Base-by-base conservation (phyloP, 2,797 vertebrate species). In the Sebastes oblongus region DNA sequence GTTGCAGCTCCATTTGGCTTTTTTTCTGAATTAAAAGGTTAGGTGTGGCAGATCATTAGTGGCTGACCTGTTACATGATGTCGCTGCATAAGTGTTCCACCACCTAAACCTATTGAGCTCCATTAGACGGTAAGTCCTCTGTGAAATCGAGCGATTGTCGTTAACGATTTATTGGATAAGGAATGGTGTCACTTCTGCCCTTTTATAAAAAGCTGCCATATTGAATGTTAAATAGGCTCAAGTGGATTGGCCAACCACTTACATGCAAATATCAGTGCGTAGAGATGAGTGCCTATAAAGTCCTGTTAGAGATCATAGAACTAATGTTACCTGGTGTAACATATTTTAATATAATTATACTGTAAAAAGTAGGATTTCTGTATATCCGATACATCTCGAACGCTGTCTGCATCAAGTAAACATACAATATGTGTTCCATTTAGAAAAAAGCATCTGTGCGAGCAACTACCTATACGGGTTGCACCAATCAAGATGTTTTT, bases 361-460 rank as follows among this genome's bases (percentile, higher is more conserved):
- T 42, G 39, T 7, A 42, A 42, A 52, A 69, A 84, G 42, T 75
- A 75, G 78, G 75, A 82, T 88, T 82, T 75, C 71, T 77, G 66
- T 80, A 72, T 80, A 86, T 84, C 77, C 67, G 64, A 64, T 77
- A 93, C 90, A 93, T 94, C 84, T 88, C 88, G 79, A 95, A 94
- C 93, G 78, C 91, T 94, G 94, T 95, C 93, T 95, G 87, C 95
- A 95, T 96, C 94, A 93, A 96, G 90, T 94, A 93, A 95, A 95
- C 95, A 95, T 95, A 93, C 89, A 91, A 77, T 94, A 90, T 95
- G 93, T 96, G 95, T 96, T 96, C 95, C 96, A 96, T 96, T 95
- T 90, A 91, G 92, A 88, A 94, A 95, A 96, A 96, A 96, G 94
- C 95, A 96, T 96, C 96, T 96, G 86, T 92, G 94, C 92, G 94